phyloP scores from a whole-genome alignment of 2,113 vertebrate genomes.

The Cepphus grylle region DNA sequence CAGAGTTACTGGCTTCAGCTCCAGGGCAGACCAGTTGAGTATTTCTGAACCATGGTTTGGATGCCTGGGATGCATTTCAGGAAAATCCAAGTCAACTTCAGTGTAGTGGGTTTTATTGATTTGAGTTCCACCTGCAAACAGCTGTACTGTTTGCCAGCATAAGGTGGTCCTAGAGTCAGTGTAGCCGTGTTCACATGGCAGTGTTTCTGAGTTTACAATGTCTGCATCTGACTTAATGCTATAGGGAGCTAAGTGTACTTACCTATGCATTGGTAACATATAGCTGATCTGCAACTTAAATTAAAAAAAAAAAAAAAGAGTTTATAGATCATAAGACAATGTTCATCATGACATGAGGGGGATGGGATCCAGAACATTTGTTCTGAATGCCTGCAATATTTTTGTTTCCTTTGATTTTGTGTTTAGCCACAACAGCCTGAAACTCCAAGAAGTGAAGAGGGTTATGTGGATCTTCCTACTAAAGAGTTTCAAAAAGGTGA shows the following conservation, averaged over 20 bases:
- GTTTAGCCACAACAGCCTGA: neutral
- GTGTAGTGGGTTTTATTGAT: neutral
- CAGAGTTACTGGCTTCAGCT: neutral
- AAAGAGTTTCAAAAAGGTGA: conserved; percentile 51
- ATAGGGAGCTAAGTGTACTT: neutral
- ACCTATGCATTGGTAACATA: neutral
- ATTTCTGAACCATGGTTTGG: neutral
- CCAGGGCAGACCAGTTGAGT: neutral
- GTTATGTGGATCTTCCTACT: neutral
- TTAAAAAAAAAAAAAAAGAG: neutral
- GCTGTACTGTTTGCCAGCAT: neutral
- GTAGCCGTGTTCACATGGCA: neutral
- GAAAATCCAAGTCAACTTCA: neutral
- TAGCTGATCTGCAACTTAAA: neutral
- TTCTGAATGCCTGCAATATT: neutral
- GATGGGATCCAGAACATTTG: neutral
- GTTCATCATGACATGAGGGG: neutral
- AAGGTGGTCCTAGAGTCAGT: neutral
- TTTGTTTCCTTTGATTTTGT: neutral
- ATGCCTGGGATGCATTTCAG: neutral
- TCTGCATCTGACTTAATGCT: neutral
- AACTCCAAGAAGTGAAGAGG: conserved; percentile 25
- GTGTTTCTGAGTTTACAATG: neutral
- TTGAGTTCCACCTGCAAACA: neutral
- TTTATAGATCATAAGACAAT: neutral